A percentile compares a stretch with the other conserved stretches of the same genome.
Evolutionary conservation across 2,888 invertebrate species (phyloP).

Genomic region (Odontocolon sp.): DNA sequence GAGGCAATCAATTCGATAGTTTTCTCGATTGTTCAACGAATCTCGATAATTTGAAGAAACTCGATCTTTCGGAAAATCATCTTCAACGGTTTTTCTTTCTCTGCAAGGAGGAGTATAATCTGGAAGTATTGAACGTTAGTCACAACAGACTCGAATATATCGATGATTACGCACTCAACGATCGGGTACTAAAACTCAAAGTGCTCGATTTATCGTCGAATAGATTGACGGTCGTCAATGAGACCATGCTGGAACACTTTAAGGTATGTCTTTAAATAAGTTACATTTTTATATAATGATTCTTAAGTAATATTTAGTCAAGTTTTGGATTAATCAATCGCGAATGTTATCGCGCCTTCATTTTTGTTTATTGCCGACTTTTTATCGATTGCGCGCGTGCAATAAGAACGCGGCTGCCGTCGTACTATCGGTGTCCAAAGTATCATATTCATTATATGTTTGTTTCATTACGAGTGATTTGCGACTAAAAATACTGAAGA

Average conservation of each 20-base stretch:
- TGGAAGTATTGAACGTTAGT: conserved; percentile 92
- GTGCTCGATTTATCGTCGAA: conserved; percentile 77
- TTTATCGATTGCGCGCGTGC: conserved; percentile 15
- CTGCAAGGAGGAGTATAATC: conserved; percentile 92
- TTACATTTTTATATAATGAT: neutral
- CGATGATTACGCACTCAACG: conserved; percentile 79
- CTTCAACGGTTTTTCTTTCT: conserved; percentile 82
- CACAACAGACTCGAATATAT: conserved; percentile 92
- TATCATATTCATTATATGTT: conserved; percentile 12
- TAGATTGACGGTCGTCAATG: conserved; percentile 73
- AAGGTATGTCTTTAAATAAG: conserved; percentile 67
- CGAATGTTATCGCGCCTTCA: conserved; percentile 30
- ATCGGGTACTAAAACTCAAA: conserved; percentile 73
- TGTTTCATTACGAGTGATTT: neutral
- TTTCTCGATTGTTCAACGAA: conserved; percentile 83
- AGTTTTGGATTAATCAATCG: no score
- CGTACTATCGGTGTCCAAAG: conserved; percentile 39
- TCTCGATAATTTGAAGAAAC: conserved; percentile 89
- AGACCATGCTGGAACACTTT: conserved; percentile 77
- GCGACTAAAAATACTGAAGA: conserved; percentile 17
- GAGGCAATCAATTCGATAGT: conserved; percentile 75
- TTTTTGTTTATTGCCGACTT: neutral
- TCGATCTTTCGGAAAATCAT: conserved; percentile 93
- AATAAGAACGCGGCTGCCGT: conserved; percentile 26
- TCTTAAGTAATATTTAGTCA: neutral